Evolutionary conservation across 1,140 invertebrate genomes (phyloP).

Genomic region (Holotrichia oblita): DNA sequence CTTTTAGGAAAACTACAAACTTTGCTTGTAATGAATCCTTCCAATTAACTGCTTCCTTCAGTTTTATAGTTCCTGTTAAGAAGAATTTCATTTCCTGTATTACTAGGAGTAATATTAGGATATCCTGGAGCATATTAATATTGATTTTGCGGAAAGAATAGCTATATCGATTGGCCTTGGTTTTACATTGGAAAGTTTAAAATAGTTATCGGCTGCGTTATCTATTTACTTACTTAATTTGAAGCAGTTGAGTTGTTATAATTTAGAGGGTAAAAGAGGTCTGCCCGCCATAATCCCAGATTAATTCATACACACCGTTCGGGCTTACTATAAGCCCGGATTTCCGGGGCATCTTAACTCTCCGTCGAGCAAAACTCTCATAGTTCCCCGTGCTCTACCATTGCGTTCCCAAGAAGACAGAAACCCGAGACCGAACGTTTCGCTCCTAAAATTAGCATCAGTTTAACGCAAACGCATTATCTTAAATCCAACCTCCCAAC

Average conservation of each 20-base stretch:
- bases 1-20: too few species aligned
- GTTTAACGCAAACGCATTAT: conserved; percentile 34
- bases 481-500: background rate
- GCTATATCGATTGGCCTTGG: background rate
- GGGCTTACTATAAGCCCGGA: conserved; percentile 26
- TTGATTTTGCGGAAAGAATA: too few species aligned
- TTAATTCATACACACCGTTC: conserved; percentile 33
- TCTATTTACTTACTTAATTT: conserved; percentile 33
- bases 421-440: background rate
- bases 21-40: too few species aligned
- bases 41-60: too few species aligned
- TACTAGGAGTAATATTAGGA: too few species aligned
- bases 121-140: too few species aligned
- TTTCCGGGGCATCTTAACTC: conserved; percentile 30
- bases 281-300: background rate
- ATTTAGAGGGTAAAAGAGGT: background rate
- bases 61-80: too few species aligned
- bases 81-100: too few species aligned
- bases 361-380: background rate
- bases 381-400: background rate
- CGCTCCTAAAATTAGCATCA: conserved; percentile 20
- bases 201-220: background rate
- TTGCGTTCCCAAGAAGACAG: background rate
- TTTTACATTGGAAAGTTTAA: background rate
- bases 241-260: conserved; percentile 27